phyloP scores from a whole-genome alignment of 1,140 invertebrate species.

The Zaprionus ornatus region DNA sequence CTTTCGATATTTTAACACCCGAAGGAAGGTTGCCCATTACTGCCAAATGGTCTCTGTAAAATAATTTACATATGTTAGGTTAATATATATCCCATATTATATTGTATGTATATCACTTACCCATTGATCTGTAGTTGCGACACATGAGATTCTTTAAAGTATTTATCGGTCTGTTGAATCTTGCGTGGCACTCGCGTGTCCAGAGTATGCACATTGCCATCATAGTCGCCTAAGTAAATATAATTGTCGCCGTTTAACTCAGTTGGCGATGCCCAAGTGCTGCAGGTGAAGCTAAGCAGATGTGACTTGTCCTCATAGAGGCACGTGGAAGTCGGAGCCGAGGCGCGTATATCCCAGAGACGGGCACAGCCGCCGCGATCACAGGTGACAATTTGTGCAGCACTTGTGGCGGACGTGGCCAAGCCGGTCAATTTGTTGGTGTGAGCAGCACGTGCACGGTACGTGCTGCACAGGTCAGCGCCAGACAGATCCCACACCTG shows the following conservation, averaged over 20 bases:
- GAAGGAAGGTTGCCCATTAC: conserved; percentile 54
- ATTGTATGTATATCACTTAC: conserved; percentile 19
- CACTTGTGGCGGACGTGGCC: conserved; percentile 33
- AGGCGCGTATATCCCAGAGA: conserved; percentile 61
- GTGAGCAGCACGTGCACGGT: conserved; percentile 42
- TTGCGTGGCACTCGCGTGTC: conserved; percentile 53
- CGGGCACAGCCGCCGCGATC: conserved; percentile 63
- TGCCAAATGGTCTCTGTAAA: conserved; percentile 41
- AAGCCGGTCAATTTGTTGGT: conserved; percentile 56
- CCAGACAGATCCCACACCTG: conserved; percentile 66
- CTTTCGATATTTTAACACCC: conserved; percentile 46
- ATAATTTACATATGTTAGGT: background rate
- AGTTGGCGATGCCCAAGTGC: conserved; percentile 47
- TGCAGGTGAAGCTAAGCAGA: conserved; percentile 51
- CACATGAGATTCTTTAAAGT: conserved; percentile 44
- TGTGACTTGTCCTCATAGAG: conserved; percentile 49
- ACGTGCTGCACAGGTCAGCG: conserved; percentile 52
- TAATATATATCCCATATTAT: background rate
- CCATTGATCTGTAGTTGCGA: conserved; percentile 49
- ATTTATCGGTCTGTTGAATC: conserved; percentile 31
- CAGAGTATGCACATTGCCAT: conserved; percentile 61
- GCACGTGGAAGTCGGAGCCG: conserved; percentile 47
- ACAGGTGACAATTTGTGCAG: conserved; percentile 56
- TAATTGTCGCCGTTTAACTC: conserved; percentile 52
- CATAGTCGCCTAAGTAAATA: conserved; percentile 61